phyloP scores from a whole-genome alignment of 2,797 vertebrate genomes.

The Hipposideros larvatus region DNA sequence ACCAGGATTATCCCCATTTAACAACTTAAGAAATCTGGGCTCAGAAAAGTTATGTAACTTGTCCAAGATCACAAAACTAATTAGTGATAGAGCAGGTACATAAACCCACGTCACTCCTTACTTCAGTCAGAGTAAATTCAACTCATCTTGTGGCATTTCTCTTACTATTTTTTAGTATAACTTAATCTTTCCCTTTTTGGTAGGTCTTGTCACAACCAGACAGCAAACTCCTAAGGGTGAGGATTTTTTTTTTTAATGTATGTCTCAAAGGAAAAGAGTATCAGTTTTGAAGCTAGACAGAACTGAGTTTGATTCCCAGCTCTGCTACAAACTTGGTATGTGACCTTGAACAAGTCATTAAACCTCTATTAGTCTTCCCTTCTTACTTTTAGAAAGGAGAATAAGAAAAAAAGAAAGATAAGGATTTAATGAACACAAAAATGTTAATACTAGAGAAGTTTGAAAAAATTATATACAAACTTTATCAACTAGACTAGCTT shows the following conservation, averaged over 20 bases:
- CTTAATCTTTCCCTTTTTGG: background rate
- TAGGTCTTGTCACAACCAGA: background rate
- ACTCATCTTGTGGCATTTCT: background rate
- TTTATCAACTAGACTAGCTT: constrained; percentile 11
- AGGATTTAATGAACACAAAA: background rate
- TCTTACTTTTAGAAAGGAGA: background rate
- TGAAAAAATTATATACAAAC: background rate
- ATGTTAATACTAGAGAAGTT: background rate
- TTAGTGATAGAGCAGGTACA: constrained; percentile 9
- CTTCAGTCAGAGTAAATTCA: background rate
- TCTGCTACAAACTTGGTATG: background rate
- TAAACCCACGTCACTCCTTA: constrained; percentile 54
- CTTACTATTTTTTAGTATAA: constrained; percentile 42
- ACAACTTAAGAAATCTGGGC: constrained; percentile 8
- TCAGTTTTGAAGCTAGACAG: constrained; percentile 11
- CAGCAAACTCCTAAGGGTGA: background rate
- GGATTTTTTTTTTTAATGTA: background rate
- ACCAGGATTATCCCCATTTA: constrained; percentile 55
- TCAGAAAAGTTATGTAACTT: constrained; percentile 47
- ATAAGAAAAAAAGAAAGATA: background rate
- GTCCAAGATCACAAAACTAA: constrained; percentile 62
- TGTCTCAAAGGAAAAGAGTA: constrained; percentile 9
- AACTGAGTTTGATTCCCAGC: constrained; percentile 13
- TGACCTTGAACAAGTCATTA: background rate
- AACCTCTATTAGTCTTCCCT: background rate